phyloP scores from a whole-genome alignment of 2,797 vertebrate genomes.

The Lutjanus argentimaculatus region DNA sequence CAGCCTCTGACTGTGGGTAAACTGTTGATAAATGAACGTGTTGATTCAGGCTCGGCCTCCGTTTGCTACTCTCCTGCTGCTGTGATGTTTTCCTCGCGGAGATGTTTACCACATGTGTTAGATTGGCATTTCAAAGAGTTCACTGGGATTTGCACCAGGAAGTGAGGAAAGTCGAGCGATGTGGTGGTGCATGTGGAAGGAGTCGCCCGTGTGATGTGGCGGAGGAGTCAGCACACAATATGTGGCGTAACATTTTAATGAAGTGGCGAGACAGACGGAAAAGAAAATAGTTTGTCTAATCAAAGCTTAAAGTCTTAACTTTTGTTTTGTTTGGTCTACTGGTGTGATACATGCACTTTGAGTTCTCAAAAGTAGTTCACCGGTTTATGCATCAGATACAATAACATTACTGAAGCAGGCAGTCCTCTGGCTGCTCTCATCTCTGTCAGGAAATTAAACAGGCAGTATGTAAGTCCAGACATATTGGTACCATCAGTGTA shows the following conservation, averaged over 20 bases:
- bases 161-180: slow-evolving; percentile 39
- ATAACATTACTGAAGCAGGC: slow-evolving; percentile 28
- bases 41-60: slow-evolving; percentile 73
- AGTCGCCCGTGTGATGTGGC: slow-evolving; percentile 38
- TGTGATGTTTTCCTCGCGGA: slow-evolving; percentile 66
- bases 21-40: slow-evolving; percentile 79
- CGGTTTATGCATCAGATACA: slow-evolving; percentile 38
- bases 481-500: slow-evolving; percentile 58
- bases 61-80: slow-evolving; percentile 55
- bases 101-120: slow-evolving; percentile 77
- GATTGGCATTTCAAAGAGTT: slow-evolving; percentile 75
- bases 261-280: slow-evolving; percentile 25
- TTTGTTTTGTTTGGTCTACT: slow-evolving; percentile 4
- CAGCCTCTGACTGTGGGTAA: slow-evolving; percentile 66
- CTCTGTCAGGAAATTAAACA: slow-evolving; percentile 65
- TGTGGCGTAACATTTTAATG: slow-evolving; percentile 19
- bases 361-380: slow-evolving; percentile 2
- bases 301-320: background rate
- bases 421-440: slow-evolving; percentile 52
- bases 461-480: slow-evolving; percentile 42
- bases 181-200: slow-evolving; percentile 47
- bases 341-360: background rate
- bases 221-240: background rate
- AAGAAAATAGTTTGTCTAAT: slow-evolving; percentile 45
- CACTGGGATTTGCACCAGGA: slow-evolving; percentile 67